A percentile compares a stretch with the other conserved stretches of the same genome.
Conservation (phyloP, 1,140 invertebrate genomes). For the Drosophila malerkotliana region DNA sequence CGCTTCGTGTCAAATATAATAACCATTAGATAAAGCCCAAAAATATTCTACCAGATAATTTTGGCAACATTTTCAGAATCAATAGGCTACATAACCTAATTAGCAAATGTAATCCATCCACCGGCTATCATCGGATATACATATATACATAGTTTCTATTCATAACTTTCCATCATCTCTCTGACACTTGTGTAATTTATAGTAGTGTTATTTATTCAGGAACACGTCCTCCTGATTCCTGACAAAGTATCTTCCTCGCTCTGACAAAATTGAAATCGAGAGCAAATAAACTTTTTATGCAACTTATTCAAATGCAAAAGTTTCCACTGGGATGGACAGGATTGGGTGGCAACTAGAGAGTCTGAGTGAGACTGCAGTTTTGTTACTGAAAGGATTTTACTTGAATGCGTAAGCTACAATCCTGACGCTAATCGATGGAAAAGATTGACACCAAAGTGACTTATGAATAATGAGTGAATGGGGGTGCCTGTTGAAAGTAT, state of each 20-base stretch:
- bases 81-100: conserved; percentile 9
- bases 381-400: conserved; percentile 13
- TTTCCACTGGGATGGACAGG: conserved; percentile 14
- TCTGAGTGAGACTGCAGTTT: conserved; percentile 12
- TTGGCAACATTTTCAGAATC: conserved; percentile 1
- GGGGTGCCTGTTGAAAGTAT: neutral
- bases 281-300: conserved; percentile 63
- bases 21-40: conserved; percentile 16
- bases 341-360: neutral
- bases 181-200: conserved; percentile 26
- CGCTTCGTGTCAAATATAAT: conserved; percentile 31
- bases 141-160: conserved; percentile 9
- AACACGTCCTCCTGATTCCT: conserved; percentile 10
- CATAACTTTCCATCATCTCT: conserved; percentile 3
- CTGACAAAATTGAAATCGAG: conserved; percentile 48
- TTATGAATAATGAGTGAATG: conserved; percentile 23
- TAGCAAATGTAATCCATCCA: conserved; percentile 6
- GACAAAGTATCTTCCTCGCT: conserved; percentile 7
- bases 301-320: conserved; percentile 71
- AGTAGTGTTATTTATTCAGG: conserved; percentile 14
- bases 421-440: conserved; percentile 29
- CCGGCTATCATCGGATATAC: conserved; percentile 1
- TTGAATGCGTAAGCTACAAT: conserved; percentile 24
- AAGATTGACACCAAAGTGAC: conserved; percentile 34
- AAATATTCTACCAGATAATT: conserved; percentile 2